Evolutionary conservation across 2,113 vertebrate species (phyloP), one percentile per base, ranked within the genome.

Genomic region (Chionomys nivalis): DNA sequence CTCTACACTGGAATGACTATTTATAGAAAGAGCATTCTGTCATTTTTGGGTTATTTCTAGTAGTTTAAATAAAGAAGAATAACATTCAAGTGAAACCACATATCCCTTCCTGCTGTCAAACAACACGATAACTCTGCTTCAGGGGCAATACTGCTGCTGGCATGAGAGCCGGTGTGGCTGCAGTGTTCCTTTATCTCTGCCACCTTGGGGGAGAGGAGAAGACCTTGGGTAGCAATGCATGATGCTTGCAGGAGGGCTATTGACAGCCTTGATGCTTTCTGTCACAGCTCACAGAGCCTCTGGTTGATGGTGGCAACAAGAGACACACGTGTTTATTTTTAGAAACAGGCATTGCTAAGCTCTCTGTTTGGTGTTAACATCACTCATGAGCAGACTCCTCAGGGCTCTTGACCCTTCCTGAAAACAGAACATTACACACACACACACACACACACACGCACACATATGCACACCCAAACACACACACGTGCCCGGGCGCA

Each of bases 1-100:
- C 99, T 98, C 98, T 98, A 98, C 98, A 98, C 99, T 99, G 99
- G 99, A 99, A 99, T 99, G 99, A 98, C 99, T 99, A 99, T 99
- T 99, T 99, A 99, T 99, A 99, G 99, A 97, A 97, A 96, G 98
- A 99, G 98, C 98, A 98, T 99, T 99, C 99, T 99, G 98, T 99
- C 99, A 99, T 99, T 98, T 99, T 99, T 98, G 98, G 98, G 99
- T 99, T 99, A 99, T 99, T 99, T 99, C 98, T 99, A 98, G 98
- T 98, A 96, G 98, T 98, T 98, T 98, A 98, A 98, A 98, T 98
- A 98, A 98, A 99, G 98, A 98, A 98, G 97, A 98, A 98, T 98
- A 99, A 98, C 98, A 98, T 98, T 98, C 97, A 98, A 98, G 98
- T 98, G 98, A 99, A 99, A 98, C 98, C 99, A 98, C 98, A 98